phyloP scores from a whole-genome alignment of 2,888 invertebrate genomes.

The Drosophila prolongata region DNA sequence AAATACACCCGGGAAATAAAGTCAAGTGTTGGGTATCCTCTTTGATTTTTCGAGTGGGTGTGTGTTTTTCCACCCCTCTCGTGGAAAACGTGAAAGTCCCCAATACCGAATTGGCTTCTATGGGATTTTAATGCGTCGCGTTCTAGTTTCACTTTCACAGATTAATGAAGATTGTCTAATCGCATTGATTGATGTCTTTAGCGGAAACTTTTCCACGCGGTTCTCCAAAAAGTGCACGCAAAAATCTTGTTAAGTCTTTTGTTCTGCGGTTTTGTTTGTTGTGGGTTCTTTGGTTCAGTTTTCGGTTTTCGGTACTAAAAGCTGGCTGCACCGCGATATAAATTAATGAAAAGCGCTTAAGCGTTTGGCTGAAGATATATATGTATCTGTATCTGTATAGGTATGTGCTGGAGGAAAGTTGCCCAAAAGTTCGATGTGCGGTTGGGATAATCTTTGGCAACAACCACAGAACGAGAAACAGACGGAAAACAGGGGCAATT shows the following conservation, averaged over 20 bases:
- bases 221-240: conserved; percentile 43
- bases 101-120: conserved; percentile 49
- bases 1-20: conserved; percentile 41
- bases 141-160: conserved; percentile 50
- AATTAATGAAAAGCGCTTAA: conserved; percentile 72
- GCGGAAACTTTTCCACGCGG: conserved; percentile 10
- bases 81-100: conserved; percentile 15
- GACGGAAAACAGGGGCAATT: conserved; percentile 55
- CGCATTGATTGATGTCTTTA: conserved; percentile 38
- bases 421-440: conserved; percentile 26
- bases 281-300: conserved; percentile 22
- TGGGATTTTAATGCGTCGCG: conserved; percentile 63
- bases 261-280: conserved; percentile 34
- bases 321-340: conserved; percentile 27
- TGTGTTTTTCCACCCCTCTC: conserved; percentile 28
- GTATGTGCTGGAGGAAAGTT: conserved; percentile 7
- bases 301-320: conserved; percentile 11
- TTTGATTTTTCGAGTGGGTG: conserved; percentile 38
- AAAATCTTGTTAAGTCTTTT: conserved; percentile 49
- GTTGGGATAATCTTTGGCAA: conserved; percentile 26
- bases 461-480: conserved; percentile 21
- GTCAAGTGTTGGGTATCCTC: conserved; percentile 38
- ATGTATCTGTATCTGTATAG: not conserved
- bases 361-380: conserved; percentile 23
- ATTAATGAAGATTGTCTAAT: conserved; percentile 25